Base-by-base conservation (phyloP, 2,113 vertebrate species). In the Barnardius zonarius region DNA sequence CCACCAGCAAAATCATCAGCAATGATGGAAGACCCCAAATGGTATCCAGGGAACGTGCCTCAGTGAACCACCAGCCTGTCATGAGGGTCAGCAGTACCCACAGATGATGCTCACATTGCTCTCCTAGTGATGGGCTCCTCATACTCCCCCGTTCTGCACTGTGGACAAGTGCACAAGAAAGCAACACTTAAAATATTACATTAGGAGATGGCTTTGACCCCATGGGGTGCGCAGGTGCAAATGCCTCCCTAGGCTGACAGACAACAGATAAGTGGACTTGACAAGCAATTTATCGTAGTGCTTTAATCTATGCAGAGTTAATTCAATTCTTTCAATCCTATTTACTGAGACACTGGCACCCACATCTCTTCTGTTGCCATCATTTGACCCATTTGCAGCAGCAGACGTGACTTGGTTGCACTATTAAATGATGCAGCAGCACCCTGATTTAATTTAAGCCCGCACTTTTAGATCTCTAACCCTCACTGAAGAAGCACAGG, bases 201-300 rank as follows among this genome's bases (percentile, higher is more conserved):
- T 31, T n/a, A 72, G 33, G 64, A 90, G 57, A 8, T 51, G 25
- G 72, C 51, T 93, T 77, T 88, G 76, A 94, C n/a, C 37, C 54
- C 68, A 81, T 3, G 0, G 11, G 27, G 61, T 93, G 80, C 88
- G 93, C 80, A 78, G 88, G 88, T 93, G 64, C 86, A 61, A 83
- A 78, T 20, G 35, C 16, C 44, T 95, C 73, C 28, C 86, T 17
- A 66, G 52, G 13, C 83, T 91, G 62, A 94, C 90, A 90, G 57
- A 82, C 69, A 96, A 84, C 28, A 94, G 55, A 55, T 81, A 75
- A 94, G 1, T 67, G 52, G 57, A 95, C 68, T 75, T 62, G 93
- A 92, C 93, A 96, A 92, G 92, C 62, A 88, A 92, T 96, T 96
- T 88, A 90, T 31, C 16, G 1, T 59, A 72, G 86, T 46, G 74